Percentiles rank a stretch among this genome's conserved stretches.
Evolutionary conservation across 2,113 vertebrate species (phyloP).

Genomic region (Hippocampus zosterae): DNA sequence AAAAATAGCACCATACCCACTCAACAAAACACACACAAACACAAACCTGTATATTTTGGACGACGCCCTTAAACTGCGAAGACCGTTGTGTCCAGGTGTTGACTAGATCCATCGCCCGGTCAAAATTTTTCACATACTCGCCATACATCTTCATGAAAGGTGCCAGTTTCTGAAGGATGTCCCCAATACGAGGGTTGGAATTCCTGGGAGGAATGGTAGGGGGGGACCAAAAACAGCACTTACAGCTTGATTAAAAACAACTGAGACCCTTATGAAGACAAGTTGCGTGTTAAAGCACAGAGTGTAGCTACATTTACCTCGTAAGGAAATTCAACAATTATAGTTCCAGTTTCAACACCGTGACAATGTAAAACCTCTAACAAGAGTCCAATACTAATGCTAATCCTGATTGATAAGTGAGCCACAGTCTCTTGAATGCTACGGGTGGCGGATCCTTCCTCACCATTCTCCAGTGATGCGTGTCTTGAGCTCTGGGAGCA

Average conservation of each 20-base stretch:
- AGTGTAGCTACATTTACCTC: neutral
- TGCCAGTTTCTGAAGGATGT: slow-evolving; percentile 95
- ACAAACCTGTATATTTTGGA: slow-evolving; percentile 87
- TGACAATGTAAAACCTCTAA: too few relatives aligned
- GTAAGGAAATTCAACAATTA: neutral
- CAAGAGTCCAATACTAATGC: neutral
- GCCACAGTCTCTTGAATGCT: neutral
- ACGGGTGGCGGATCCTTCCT: slow-evolving; percentile 41
- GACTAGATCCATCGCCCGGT: slow-evolving; percentile 89
- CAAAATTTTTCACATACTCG: slow-evolving; percentile 97
- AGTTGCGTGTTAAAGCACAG: neutral
- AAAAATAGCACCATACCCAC: neutral
- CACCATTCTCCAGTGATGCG: slow-evolving; percentile 92
- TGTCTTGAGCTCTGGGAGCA: slow-evolving; percentile 87
- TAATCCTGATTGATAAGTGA: neutral
- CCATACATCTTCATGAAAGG: slow-evolving; percentile 99
- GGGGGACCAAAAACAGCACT: neutral
- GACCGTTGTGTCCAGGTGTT: slow-evolving; percentile 89
- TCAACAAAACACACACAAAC: slow-evolving; percentile 54
- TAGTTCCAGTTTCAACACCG: too few relatives aligned
- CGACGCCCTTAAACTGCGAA: slow-evolving; percentile 81
- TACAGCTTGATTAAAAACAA: neutral
- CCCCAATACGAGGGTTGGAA: slow-evolving; percentile 85
- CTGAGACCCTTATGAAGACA: neutral
- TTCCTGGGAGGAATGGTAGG: slow-evolving; percentile 81